Conservation (phyloP, 1,140 invertebrate species). For the Epicauta chinensis region DNA sequence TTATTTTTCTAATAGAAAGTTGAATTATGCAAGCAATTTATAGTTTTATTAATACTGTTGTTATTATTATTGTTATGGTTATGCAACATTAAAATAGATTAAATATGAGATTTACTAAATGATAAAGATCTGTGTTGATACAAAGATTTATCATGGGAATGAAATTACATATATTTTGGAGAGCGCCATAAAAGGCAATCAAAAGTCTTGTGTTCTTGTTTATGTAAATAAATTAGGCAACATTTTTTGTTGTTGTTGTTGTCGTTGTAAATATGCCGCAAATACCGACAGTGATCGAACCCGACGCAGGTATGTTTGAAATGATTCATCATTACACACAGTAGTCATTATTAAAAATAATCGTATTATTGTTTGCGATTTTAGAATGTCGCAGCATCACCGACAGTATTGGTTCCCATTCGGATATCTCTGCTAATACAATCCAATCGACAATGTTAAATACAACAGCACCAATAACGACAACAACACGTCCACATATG, state of each 20-base stretch:
- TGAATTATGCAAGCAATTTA: constrained; percentile 17
- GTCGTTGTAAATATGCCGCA: too few relatives aligned
- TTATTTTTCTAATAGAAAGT: constrained; percentile 2
- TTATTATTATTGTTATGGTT: constrained; percentile 5
- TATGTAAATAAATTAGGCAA: too few relatives aligned
- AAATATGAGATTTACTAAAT: too few relatives aligned
- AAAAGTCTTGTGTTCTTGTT: too few relatives aligned
- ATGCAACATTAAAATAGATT: constrained; percentile 5
- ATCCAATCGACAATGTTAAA: constrained; percentile 50
- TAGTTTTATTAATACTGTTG: constrained; percentile 10
- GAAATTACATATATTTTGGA: too few relatives aligned
- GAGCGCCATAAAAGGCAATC: too few relatives aligned
- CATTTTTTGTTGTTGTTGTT: too few relatives aligned
- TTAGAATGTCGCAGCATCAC: constrained; percentile 56
- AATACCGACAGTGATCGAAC: too few relatives aligned
- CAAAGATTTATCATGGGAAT: neutral
- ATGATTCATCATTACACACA: too few relatives aligned
- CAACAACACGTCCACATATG: constrained; percentile 56
- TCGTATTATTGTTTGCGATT: constrained; percentile 14
- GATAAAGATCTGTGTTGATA: neutral
- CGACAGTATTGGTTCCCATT: constrained; percentile 65
- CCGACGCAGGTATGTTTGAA: too few relatives aligned
- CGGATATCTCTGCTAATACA: constrained; percentile 62
- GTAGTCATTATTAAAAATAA: too few relatives aligned
- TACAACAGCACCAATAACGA: constrained; percentile 29